These are phyloP conservation scores for Myiozetetes cayanensis DNA, from an alignment of 2,113 vertebrate species.

Conservation along the genomic window DNA sequence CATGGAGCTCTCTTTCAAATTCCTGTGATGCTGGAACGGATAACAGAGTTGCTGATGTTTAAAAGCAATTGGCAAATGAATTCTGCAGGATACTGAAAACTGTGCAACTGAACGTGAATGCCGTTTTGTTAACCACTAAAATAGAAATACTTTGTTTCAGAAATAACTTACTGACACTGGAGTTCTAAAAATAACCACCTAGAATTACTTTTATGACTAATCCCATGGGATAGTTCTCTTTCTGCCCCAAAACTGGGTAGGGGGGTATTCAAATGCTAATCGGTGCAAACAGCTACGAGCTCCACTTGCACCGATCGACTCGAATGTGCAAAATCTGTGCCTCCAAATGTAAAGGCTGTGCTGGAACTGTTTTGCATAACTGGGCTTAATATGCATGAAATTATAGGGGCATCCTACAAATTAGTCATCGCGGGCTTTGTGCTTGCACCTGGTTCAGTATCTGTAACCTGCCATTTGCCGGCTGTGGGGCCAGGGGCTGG, in stretches of 20 bases:
- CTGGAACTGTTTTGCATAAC: slow-evolving; percentile 39
- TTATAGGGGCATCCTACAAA: slow-evolving; percentile 48
- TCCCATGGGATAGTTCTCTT: background rate
- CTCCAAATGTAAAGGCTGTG: slow-evolving; percentile 23
- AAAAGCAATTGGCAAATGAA: slow-evolving; percentile 19
- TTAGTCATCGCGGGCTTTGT: slow-evolving; percentile 6
- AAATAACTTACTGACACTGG: slow-evolving; percentile 49
- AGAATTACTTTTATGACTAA: background rate
- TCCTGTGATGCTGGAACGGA: background rate
- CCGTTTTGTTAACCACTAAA: background rate
- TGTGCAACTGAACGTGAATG: background rate
- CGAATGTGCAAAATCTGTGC: slow-evolving; percentile 18
- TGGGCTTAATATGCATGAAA: slow-evolving; percentile 46
- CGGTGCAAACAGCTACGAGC: background rate
- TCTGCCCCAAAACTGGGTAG: slow-evolving; percentile 5
- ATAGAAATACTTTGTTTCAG: slow-evolving; percentile 32
- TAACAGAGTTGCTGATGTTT: slow-evolving; percentile 8
- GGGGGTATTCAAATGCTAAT: slow-evolving; percentile 50
- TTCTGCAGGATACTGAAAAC: background rate
- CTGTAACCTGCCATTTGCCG: background rate
- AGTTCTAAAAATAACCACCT: slow-evolving; percentile 37
- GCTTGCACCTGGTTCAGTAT: background rate
- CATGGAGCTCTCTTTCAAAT: background rate
- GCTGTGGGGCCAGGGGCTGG: background rate
- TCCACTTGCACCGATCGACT: background rate